Percentiles rank a stretch among this genome's conserved stretches.
Evolutionary conservation across 30 jellyfish, hydroid and myxozoan species (phyloP).

Genomic region (Cassiopea xamachana): DNA sequence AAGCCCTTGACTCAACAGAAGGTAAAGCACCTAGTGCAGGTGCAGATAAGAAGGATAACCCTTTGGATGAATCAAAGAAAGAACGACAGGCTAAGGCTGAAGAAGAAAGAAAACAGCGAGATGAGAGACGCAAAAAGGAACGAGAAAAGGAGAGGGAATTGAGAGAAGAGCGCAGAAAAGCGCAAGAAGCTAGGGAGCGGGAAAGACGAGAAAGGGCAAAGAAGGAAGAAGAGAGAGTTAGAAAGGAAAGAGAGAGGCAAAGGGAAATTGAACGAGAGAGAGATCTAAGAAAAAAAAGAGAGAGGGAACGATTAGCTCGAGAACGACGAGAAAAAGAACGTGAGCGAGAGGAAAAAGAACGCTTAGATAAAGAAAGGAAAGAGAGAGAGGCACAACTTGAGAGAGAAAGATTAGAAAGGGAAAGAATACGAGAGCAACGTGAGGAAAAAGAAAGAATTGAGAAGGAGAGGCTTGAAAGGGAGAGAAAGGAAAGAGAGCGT

Average conservation of each 20-base stretch:
- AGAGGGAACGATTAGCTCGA: conserved; percentile 73
- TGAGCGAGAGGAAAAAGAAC: conserved; percentile 86
- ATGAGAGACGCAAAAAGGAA: conserved; percentile 81
- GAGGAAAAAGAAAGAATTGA: conserved; percentile 89
- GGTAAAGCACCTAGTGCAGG: conserved; percentile 19
- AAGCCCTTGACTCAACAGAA: conserved; percentile 31
- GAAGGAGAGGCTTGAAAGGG: conserved; percentile 88
- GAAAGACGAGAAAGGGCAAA: conserved; percentile 95
- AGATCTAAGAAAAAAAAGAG: conserved; percentile 64
- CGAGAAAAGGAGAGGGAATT: conserved; percentile 86
- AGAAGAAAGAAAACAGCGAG: conserved; percentile 71
- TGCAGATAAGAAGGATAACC: conserved; percentile 32
- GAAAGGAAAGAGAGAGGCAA: conserved; percentile 84
- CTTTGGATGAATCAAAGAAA: conserved; percentile 63
- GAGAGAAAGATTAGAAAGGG: conserved; percentile 87
- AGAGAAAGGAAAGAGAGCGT: conserved; percentile 89
- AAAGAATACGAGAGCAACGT: conserved; percentile 83
- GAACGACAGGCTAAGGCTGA: conserved; percentile 80
- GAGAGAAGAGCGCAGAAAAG: conserved; percentile 88
- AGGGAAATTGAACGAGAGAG: conserved; percentile 87
- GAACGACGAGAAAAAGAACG: conserved; percentile 93
- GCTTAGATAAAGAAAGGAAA: conserved; percentile 85
- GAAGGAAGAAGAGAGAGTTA: conserved; percentile 88
- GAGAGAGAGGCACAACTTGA: conserved; percentile 84
- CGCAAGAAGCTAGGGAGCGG: conserved; percentile 88